Base-by-base conservation (phyloP, 2,113 vertebrate genomes). In the Ictalurus punctatus region DNA sequence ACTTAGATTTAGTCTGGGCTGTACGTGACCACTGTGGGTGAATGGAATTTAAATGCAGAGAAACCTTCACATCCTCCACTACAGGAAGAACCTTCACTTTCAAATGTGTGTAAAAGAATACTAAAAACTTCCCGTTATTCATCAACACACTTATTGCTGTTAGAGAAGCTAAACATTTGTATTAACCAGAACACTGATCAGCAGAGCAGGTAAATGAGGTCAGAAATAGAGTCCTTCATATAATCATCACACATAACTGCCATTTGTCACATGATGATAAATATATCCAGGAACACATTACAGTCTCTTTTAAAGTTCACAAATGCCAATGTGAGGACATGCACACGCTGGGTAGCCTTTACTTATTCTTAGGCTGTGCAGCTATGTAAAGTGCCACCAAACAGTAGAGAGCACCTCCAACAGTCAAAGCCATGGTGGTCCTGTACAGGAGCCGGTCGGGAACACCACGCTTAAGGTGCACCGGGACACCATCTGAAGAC, bases 401-500 rank as follows among this genome's bases (percentile, higher is more conserved):
- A 90, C 97, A 98, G 94, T 98, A 99, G 92, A 98, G 92, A 89
- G 96, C 95, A 89, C 98, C 98, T 54, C 98, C 98, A 71, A 99
- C 25, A 0, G 98, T 98, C 88, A 99, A 96, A 61, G 96, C 98
- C 98, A 99, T 98, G 65, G 98, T 99, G 95, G 97, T 99, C 94
- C 98, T 96, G 95, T 99, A 99, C 71, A 99, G 96, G 80, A 99
- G 95, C 90, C 90, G 95, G 93, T 99, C 98, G 0, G 97, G 96
- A 91, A 97, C 86, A 27, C 98, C 97, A 1, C 96, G 93, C 89
- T 99, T 99, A 92, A 99, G 92, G 92, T 99, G 96, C 40, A 99
- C 90, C 6, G 97, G 98, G 61, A 96, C 21, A 0, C 97, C 96
- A 27, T 99, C 98, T 1, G 97, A 80, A 81, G 92, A 95, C 98